Evolutionary conservation across 2,797 vertebrate genomes (phyloP).

Genomic region (Sebastiscus albofasciatus): DNA sequence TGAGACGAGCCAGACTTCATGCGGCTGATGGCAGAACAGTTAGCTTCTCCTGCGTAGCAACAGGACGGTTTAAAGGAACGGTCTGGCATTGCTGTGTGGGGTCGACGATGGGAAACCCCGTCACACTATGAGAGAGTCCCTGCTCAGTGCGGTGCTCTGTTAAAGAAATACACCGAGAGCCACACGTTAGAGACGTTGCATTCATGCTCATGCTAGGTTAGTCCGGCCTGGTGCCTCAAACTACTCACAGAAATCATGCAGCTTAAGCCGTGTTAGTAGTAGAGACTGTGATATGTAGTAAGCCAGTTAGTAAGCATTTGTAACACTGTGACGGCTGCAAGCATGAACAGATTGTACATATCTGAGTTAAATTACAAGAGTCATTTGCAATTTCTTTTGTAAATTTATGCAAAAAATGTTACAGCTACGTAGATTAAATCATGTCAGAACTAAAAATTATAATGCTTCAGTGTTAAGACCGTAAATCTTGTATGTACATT

Average conservation of each 20-base stretch:
- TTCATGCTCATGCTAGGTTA: conserved; percentile 61
- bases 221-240: conserved; percentile 30
- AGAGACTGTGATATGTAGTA: conserved; percentile 12
- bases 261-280: conserved; percentile 49
- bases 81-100: conserved; percentile 33
- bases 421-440: not conserved
- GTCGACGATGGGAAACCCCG: conserved; percentile 40
- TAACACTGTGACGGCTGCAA: conserved; percentile 2
- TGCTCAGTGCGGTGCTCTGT: conserved; percentile 86
- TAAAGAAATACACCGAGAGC: conserved; percentile 81
- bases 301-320: not conserved
- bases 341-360: not conserved
- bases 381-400: not conserved
- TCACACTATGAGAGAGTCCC: conserved; percentile 86
- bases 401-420: not conserved
- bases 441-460: not conserved
- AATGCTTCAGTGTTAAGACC: conserved; percentile 46
- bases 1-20: conserved; percentile 36
- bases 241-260: conserved; percentile 38
- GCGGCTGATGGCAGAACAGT: conserved; percentile 38
- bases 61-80: conserved; percentile 53
- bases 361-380: not conserved
- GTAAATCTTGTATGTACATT: conserved; percentile 10
- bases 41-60: conserved; percentile 46
- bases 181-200: conserved; percentile 74